phyloP scores from a whole-genome alignment of 2,797 vertebrate genomes.

The Ctenochaetus hawaiiensis region DNA sequence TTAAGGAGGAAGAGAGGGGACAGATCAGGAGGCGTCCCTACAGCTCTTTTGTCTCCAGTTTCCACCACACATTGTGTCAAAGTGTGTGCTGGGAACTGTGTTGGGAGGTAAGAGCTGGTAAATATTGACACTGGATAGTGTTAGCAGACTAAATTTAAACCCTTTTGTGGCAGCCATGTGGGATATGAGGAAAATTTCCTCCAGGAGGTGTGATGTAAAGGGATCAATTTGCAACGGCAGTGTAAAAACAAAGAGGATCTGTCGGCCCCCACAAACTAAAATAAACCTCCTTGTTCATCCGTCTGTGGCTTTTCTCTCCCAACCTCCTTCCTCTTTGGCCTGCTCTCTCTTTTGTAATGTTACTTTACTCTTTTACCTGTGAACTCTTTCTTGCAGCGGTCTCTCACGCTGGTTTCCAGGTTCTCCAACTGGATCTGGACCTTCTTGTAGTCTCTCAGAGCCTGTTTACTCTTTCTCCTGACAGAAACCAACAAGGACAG shows the following conservation, averaged over 20 bases:
- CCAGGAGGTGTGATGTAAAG: conserved; percentile 20
- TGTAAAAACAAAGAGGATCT: conserved; percentile 36
- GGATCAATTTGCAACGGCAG: conserved; percentile 16
- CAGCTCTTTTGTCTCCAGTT: not conserved
- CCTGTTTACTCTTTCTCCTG: conserved; percentile 98
- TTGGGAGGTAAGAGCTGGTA: conserved; percentile 2
- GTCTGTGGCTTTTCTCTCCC: conserved; percentile 1
- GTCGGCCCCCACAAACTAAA: conserved; percentile 24
- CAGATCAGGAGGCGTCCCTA: conserved; percentile 5
- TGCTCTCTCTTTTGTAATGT: not conserved
- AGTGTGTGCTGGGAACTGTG: not conserved
- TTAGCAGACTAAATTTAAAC: conserved; percentile 31
- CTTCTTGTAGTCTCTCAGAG: conserved; percentile 97
- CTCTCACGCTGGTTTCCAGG: conserved; percentile 96
- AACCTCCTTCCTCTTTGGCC: not conserved
- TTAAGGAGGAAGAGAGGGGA: not conserved
- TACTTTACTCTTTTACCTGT: conserved; percentile 86
- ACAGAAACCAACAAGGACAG: conserved; percentile 1
- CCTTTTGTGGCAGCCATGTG: conserved; percentile 19
- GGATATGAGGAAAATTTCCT: conserved; percentile 31
- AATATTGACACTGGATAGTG: conserved; percentile 36
- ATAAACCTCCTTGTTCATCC: conserved; percentile 30
- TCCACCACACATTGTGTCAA: not conserved
- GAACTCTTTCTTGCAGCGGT: conserved; percentile 99
- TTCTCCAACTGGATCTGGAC: conserved; percentile 99